phyloP scores from a whole-genome alignment of 1,140 invertebrate genomes.

The Phortica variegata region DNA sequence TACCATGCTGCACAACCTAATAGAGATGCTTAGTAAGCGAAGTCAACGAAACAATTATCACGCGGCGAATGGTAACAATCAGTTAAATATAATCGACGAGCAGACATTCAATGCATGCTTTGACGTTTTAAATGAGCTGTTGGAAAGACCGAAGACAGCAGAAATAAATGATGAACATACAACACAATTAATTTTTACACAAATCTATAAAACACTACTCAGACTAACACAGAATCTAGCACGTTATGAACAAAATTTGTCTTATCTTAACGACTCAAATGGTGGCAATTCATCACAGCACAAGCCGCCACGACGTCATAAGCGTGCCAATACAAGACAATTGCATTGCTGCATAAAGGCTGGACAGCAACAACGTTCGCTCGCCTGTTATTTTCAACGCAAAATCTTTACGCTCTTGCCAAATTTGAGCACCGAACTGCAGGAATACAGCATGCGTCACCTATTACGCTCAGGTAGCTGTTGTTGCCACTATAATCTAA shows the following conservation, averaged over 20 bases:
- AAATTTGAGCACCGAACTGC: constrained; percentile 26
- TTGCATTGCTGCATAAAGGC: constrained; percentile 31
- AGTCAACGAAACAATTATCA: too few species aligned
- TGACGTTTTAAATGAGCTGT: constrained; percentile 25
- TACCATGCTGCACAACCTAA: constrained; percentile 41
- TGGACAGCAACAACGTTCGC: constrained; percentile 10
- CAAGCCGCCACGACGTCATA: constrained; percentile 26
- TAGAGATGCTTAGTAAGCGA: constrained; percentile 9
- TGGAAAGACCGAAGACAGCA: not conserved
- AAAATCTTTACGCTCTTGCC: constrained; percentile 37
- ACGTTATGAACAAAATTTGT: constrained; percentile 33
- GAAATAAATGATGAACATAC: constrained; percentile 9
- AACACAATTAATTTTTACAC: constrained; percentile 22
- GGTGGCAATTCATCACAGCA: constrained; percentile 29
- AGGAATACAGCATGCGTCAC: constrained; percentile 36
- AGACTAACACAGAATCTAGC: constrained; percentile 34
- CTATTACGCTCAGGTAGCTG: constrained; percentile 40
- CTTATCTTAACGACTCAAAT: too few species aligned
- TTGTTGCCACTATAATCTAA: constrained; percentile 43
- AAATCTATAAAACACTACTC: constrained; percentile 37
- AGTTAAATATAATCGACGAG: constrained; percentile 31
- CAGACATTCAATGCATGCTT: constrained; percentile 37
- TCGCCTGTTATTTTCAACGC: constrained; percentile 48
- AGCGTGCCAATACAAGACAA: constrained; percentile 25
- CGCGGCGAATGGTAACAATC: constrained; percentile 21